Conservation (phyloP, 2,113 vertebrate genomes). For the Bombycilla garrulus region DNA sequence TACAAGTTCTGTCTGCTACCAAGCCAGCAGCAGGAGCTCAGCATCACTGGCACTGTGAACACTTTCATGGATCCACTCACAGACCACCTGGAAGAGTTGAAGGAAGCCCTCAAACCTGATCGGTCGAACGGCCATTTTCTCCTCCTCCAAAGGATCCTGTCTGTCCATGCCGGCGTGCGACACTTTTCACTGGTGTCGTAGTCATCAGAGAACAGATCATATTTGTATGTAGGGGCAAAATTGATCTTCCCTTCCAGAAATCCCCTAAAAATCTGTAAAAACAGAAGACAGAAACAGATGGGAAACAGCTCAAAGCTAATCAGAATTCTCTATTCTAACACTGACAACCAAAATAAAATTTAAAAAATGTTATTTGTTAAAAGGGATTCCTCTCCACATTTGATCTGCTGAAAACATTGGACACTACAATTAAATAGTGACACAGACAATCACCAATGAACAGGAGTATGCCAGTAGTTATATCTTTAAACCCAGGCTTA, state of each 20-base stretch:
- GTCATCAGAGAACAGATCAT: conserved; percentile 97
- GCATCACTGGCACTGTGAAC: not conserved
- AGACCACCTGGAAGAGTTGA: not conserved
- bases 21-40: not conserved
- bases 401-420: not conserved
- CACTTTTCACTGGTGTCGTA: conserved; percentile 99
- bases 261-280: conserved; percentile 86
- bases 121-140: conserved; percentile 96
- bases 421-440: not conserved
- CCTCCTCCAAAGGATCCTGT: conserved; percentile 95
- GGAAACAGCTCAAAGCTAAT: conserved; percentile 5
- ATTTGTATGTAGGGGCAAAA: conserved; percentile 98
- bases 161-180: conserved; percentile 96
- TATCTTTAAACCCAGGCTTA: not conserved
- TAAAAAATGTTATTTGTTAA: not conserved
- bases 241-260: conserved; percentile 94
- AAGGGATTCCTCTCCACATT: not conserved
- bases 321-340: not conserved
- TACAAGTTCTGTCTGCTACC: not conserved
- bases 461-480: not conserved
- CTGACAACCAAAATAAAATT: not conserved
- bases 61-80: not conserved
- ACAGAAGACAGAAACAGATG: not conserved
- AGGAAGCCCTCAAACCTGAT: conserved; percentile 78
- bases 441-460: not conserved